phyloP scores from a whole-genome alignment of 2,797 vertebrate species.

The Microcaecilia unicolor region DNA sequence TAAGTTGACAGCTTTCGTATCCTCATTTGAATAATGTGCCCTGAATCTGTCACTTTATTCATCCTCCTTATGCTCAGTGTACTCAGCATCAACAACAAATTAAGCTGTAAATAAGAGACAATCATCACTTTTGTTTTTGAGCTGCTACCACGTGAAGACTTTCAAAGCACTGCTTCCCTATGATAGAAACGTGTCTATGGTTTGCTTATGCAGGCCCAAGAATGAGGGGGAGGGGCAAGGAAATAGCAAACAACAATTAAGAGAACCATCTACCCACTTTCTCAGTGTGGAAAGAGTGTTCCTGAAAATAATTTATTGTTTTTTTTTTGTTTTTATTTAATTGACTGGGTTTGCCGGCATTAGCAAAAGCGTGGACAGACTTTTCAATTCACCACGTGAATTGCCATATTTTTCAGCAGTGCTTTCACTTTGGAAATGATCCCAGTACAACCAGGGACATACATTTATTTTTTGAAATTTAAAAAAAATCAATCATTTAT shows the following conservation, averaged over 20 bases:
- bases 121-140: conserved; percentile 83
- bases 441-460: too few species aligned
- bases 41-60: conserved; percentile 94
- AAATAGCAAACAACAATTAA: conserved; percentile 54
- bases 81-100: conserved; percentile 85
- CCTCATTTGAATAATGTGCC: conserved; percentile 97
- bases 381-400: too few species aligned
- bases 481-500: too few species aligned
- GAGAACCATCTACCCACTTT: conserved; percentile 36
- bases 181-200: conserved; percentile 49
- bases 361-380: too few species aligned
- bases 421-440: too few species aligned
- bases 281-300: conserved; percentile 33
- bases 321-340: too few species aligned
- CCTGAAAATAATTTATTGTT: conserved; percentile 39
- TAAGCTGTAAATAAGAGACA: conserved; percentile 84
- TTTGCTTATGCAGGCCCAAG: conserved; percentile 58
- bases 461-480: too few species aligned
- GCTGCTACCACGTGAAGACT: conserved; percentile 62
- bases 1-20: conserved; percentile 81
- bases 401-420: too few species aligned
- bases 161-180: conserved; percentile 59
- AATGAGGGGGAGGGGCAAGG: conserved; percentile 40
- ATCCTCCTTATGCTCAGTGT: conserved; percentile 84
- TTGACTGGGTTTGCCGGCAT: too few species aligned